These are phyloP conservation scores for Phylloscopus trochiloides DNA, from an alignment of 2,113 vertebrate genomes.

Conservation along the genomic window DNA sequence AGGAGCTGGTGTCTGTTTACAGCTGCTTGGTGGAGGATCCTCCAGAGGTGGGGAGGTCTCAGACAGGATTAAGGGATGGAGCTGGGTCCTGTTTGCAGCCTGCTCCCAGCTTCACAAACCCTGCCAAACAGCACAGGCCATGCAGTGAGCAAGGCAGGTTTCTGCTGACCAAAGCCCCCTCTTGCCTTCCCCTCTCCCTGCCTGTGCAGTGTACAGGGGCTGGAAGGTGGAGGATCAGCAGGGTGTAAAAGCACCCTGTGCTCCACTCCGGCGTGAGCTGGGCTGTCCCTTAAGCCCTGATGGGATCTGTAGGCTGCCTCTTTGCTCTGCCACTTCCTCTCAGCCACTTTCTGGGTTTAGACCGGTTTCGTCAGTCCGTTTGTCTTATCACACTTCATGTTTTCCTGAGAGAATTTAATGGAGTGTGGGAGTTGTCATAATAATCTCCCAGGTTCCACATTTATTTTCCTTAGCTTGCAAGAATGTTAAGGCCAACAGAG, in stretches of 20 bases:
- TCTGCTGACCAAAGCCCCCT: background rate
- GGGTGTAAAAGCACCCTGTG: fast-evolving
- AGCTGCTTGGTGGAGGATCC: background rate
- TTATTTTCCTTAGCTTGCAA: constrained; percentile 44
- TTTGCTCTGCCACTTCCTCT: background rate
- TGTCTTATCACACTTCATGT: background rate
- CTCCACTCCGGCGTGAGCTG: fast-evolving
- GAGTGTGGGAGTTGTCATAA: constrained; percentile 24
- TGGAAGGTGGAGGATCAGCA: background rate
- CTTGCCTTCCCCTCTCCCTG: background rate
- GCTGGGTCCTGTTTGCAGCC: background rate
- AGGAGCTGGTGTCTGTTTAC: background rate
- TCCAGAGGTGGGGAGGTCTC: background rate
- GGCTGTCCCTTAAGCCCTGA: fast-evolving
- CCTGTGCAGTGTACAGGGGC: fast-evolving
- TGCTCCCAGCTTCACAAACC: background rate
- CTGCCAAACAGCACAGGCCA: background rate
- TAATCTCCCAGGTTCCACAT: background rate
- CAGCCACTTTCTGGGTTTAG: background rate
- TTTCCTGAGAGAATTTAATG: constrained; percentile 39
- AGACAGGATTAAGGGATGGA: background rate
- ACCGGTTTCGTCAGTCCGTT: background rate
- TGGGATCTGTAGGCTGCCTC: background rate
- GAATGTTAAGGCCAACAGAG: background rate
- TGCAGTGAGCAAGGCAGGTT: background rate